These are phyloP conservation scores for Chromoteleia sp. DNA, from an alignment of 2,888 invertebrate genomes.

Conservation along the genomic window DNA sequence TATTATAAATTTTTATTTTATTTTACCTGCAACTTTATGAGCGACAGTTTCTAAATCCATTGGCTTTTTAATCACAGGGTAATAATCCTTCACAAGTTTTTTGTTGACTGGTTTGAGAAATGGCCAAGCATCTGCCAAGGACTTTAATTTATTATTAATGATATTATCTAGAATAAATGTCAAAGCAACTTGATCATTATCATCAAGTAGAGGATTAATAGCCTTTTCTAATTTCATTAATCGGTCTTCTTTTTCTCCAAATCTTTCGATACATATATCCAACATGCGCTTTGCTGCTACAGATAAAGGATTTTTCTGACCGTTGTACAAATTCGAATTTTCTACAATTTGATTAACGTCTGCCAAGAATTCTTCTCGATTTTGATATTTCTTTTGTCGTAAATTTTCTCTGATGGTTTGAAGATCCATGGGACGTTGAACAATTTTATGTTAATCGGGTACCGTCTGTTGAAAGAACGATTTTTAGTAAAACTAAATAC, in stretches of 20 bases:
- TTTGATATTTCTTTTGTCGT: constrained; percentile 95
- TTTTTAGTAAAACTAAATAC: constrained; percentile 2
- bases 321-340: constrained; percentile 97
- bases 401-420: constrained; percentile 97
- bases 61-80: constrained; percentile 95
- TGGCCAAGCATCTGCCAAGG: constrained; percentile 96
- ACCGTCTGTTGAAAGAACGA: constrained; percentile 86
- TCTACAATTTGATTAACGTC: constrained; percentile 98
- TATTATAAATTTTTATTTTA: no score
- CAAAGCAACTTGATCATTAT: constrained; percentile 97
- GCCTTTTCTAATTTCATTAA: constrained; percentile 98
- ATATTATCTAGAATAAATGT: constrained; percentile 97
- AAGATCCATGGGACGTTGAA: constrained; percentile 97
- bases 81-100: constrained; percentile 97
- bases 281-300: constrained; percentile 95
- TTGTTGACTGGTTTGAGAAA: constrained; percentile 99
- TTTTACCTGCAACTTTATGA: constrained; percentile 93
- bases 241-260: constrained; percentile 97
- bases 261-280: constrained; percentile 93
- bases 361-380: constrained; percentile 96
- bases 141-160: constrained; percentile 93
- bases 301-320: constrained; percentile 92
- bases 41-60: constrained; percentile 98
- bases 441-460: constrained; percentile 96
- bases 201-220: constrained; percentile 98